Percentiles rank a stretch among this genome's conserved stretches.
Conservation (phyloP, 2,113 vertebrate species). For the Xyrauchen texanus region DNA sequence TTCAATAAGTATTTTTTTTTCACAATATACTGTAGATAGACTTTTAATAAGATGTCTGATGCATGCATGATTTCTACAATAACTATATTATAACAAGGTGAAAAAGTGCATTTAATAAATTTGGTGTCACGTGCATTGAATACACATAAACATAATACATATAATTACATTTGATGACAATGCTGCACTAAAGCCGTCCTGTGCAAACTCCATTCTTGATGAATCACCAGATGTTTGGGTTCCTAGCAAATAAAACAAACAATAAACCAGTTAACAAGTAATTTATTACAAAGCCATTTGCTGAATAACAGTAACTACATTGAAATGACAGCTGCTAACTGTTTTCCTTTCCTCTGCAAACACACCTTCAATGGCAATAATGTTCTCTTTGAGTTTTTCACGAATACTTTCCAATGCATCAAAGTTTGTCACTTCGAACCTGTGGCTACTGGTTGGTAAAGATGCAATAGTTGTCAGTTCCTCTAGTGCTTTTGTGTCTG, state of each 20-base stretch:
- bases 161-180: slow-evolving; percentile 50
- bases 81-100: no score
- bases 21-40: no score
- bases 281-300: no score
- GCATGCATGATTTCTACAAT: no score
- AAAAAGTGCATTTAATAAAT: no score
- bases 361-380: slow-evolving; percentile 85
- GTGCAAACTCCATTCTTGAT: slow-evolving; percentile 71
- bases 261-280: no score
- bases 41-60: no score
- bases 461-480: slow-evolving; percentile 74
- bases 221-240: slow-evolving; percentile 62
- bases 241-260: slow-evolving; percentile 50
- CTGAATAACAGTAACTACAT: no score
- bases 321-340: no score
- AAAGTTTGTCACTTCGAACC: slow-evolving; percentile 77
- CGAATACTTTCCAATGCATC: slow-evolving; percentile 73
- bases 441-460: slow-evolving; percentile 21
- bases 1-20: no score
- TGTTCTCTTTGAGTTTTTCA: slow-evolving; percentile 75
- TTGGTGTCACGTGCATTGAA: no score
- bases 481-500: rapidly evolving
- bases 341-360: neutral
- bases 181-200: slow-evolving; percentile 67
- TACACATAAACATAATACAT: neutral